Conservation (phyloP, 2,797 vertebrate species). For the Spheniscus humboldti region DNA sequence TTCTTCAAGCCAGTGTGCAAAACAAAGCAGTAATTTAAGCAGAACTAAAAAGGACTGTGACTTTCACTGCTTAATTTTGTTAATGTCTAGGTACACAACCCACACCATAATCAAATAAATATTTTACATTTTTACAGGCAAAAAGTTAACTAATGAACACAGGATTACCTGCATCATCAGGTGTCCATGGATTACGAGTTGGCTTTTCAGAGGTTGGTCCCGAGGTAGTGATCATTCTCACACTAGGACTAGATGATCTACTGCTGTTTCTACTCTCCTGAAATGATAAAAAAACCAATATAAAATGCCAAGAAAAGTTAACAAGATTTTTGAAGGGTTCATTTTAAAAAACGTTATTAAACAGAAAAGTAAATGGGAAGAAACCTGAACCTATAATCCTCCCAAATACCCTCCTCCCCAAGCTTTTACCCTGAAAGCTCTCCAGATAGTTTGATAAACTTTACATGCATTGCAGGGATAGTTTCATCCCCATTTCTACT, state of each 20-base stretch:
- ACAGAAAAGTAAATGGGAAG: background rate
- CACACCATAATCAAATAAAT: background rate
- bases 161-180: constrained; percentile 85
- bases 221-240: constrained; percentile 93
- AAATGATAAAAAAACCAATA: background rate
- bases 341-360: background rate
- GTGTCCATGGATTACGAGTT: constrained; percentile 82
- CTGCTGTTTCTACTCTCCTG: constrained; percentile 93
- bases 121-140: background rate
- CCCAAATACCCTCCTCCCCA: background rate
- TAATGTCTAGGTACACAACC: background rate
- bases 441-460: background rate
- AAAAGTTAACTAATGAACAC: background rate
- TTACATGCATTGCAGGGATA: background rate
- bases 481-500: background rate
- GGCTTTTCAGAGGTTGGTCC: constrained; percentile 85
- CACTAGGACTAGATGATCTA: constrained; percentile 94
- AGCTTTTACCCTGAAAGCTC: background rate
- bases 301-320: background rate
- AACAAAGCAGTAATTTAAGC: background rate
- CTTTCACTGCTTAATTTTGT: background rate
- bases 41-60: background rate
- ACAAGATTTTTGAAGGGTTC: background rate
- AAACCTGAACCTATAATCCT: background rate
- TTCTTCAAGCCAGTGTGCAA: background rate